Evolutionary conservation across 2,113 vertebrate genomes (phyloP), one percentile per base, ranked within the genome.

Genomic region (Microcebus tavaratra): DNA sequence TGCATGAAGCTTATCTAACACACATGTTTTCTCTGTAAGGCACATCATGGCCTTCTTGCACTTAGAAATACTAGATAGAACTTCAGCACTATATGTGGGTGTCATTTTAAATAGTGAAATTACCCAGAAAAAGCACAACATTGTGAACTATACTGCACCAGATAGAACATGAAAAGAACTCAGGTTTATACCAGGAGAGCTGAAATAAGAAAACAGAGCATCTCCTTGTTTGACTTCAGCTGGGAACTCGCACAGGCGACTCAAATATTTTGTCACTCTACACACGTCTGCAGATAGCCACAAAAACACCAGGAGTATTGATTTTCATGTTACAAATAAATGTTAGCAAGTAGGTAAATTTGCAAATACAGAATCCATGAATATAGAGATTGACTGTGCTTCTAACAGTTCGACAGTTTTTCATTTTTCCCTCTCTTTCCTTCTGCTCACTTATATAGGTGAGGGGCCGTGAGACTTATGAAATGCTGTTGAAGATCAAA

Each of bases 401-500:
- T 80, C 70, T 65, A 7, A 3, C 3, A 18, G 1, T 18, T 95
- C 82, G 42, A 29, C 79, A 45, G 13, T 8, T 59, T n/a, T 25
- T 87, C 68, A 61, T 59, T 8, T 67, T 75, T 63, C 57, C 2
- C 45, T 36, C 9, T 1, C 6, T 4, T 5, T 8, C 27, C 25
- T 9, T 14, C 9, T 55, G 61, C 57, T 86, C 20, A 13, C 1
- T 0, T 73, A 2, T 29, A 0, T 92, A 99, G 99, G 99, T 99
- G 96, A 99, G 99, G 98, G 99, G 99, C 42, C 99, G 99, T 88
- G 99, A 99, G 98, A 99, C 99, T 0, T 99, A 99, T 7, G 99
- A 99, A 97, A 99, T 99, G 98, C 98, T 99, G 91, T 98, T 99
- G 72, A 99, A 99, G 99, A 99, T 99, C 98, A 99, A 99, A 96